Base-by-base conservation (phyloP, 2,797 vertebrate genomes). In the Mus spretus region DNA sequence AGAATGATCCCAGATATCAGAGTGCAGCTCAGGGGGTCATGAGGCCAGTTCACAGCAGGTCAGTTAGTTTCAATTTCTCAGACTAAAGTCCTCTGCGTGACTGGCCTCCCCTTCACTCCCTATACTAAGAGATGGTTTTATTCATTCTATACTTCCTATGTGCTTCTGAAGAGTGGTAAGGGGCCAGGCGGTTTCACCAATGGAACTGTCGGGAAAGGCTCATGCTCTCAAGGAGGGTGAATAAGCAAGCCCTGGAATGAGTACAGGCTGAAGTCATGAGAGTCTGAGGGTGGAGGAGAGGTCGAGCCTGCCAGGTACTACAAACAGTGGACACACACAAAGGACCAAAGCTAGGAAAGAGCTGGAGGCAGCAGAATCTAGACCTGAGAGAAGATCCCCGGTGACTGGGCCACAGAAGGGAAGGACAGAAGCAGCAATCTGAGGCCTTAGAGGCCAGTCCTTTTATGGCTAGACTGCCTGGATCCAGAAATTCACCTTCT, bases 261-360 rank as follows among this genome's bases (percentile, higher is more conserved):
- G 50, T 2, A 13, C 67, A 0, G 10, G 53, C 14, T 72, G 34
- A 77, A 31, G 74, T 11, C 37, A 6, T 0, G 0, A 37, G 44
- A 61, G 50, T 28, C 37, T 37, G 24, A 47, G 37, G 10, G 26
- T 14, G 31, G 28, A 75, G 34, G n/a, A 9, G 17, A 40, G 65
- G 3, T 10, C 14, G 6, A n/a, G 31, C 28, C 61, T 15, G 44
- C 44, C 50, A 50, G 37, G 78, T 19, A 19, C 53, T 6, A 44
- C 40, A 15, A 55, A 17, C 3, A 19, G 13, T 13, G 7, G 0
- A 5, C 24, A 74, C 0, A 13, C 20, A 59, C 83, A 79, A 91
- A 93, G 75, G 80, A 28, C 91, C 72, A 59, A 83, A 14, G 61
- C 75, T 1, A 61, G 63, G 5, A 74, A 57, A 57, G 24, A 57